Evolutionary conservation across 2,888 invertebrate species (phyloP).

Genomic region (Trichogramma evanescens): DNA sequence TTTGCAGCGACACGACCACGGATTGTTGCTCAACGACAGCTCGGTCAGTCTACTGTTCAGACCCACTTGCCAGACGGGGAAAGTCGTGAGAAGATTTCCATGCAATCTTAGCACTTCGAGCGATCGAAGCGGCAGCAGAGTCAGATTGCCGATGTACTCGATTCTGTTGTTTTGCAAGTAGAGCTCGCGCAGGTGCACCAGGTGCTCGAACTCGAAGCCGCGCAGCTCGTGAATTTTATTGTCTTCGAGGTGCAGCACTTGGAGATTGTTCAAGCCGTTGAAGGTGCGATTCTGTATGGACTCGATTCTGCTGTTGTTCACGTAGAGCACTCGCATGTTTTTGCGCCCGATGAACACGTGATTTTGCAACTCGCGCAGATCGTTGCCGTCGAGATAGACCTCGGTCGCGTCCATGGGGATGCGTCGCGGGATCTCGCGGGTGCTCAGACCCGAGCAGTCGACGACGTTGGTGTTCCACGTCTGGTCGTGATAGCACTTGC

Average conservation of each 20-base stretch:
- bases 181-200: constrained; percentile 71
- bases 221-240: constrained; percentile 73
- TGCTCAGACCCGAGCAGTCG: constrained; percentile 77
- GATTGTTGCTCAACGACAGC: constrained; percentile 73
- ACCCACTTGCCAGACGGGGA: constrained; percentile 68
- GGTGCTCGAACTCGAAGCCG: constrained; percentile 78
- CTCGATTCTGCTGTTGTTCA: constrained; percentile 78
- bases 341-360: constrained; percentile 86
- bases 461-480: constrained; percentile 89
- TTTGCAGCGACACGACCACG: constrained; percentile 86
- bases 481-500: constrained; percentile 91
- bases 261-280: constrained; percentile 72
- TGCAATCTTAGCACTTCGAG: constrained; percentile 75
- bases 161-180: constrained; percentile 82
- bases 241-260: constrained; percentile 76
- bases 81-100: constrained; percentile 73
- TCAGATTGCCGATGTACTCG: constrained; percentile 70
- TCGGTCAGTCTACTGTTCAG: constrained; percentile 64
- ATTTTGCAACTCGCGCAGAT: constrained; percentile 74
- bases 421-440: constrained; percentile 71
- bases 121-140: constrained; percentile 69
- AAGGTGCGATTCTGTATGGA: constrained; percentile 86
- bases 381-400: constrained; percentile 85
- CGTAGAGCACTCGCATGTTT: constrained; percentile 77
- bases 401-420: constrained; percentile 94